Evolutionary conservation across 2,113 vertebrate genomes (phyloP).

Genomic region (Nyctereutes procyonoides): DNA sequence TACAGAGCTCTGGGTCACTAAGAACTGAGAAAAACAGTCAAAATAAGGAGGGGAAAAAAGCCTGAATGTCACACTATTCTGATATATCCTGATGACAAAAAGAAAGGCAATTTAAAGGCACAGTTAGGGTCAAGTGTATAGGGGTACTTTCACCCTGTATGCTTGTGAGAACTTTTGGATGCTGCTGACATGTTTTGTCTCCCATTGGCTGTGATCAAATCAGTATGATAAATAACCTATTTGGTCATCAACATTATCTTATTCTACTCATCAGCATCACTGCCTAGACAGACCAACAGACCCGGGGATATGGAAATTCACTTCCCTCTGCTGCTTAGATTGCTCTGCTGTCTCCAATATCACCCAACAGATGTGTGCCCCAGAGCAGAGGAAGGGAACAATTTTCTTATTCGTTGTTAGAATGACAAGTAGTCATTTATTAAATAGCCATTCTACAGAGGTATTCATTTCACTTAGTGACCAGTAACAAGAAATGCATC

Average conservation of each 20-base stretch:
- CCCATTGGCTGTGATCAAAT: not conserved
- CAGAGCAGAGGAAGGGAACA: not conserved
- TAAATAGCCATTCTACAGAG: not conserved
- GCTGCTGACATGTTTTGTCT: not conserved
- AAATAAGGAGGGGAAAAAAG: not conserved
- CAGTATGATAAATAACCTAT: not conserved
- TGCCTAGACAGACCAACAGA: not conserved
- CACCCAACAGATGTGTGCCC: not conserved
- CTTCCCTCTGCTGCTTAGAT: not conserved
- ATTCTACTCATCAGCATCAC: not conserved
- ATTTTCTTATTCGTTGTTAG: not conserved
- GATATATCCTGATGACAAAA: not conserved
- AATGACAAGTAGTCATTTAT: not conserved
- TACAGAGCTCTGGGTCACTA: not conserved
- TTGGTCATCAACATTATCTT: not conserved
- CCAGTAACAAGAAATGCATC: not conserved
- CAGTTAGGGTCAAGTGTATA: not conserved
- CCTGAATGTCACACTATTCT: not conserved
- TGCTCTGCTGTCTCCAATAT: not conserved
- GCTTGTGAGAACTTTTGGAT: not conserved
- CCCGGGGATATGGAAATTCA: not conserved
- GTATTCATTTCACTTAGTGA: not conserved
- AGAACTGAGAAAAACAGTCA: not conserved
- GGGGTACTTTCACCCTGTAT: rapidly evolving
- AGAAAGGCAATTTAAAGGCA: not conserved